A percentile compares a stretch with the other conserved stretches of the same genome.
Evolutionary conservation across 2,888 invertebrate genomes (phyloP).

Genomic region (Julus scandinavius): DNA sequence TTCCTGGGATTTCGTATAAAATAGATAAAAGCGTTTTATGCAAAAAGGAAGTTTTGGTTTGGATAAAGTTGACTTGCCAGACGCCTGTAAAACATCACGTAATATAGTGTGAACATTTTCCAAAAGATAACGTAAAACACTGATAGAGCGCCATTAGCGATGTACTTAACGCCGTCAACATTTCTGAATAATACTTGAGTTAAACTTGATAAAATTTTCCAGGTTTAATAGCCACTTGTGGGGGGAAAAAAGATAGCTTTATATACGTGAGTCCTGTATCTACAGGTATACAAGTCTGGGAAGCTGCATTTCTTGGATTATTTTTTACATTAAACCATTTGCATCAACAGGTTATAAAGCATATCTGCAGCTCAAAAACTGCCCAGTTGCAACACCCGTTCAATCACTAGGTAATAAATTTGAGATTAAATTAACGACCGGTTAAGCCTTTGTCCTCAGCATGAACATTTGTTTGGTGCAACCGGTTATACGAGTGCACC

Average conservation of each 20-base stretch:
- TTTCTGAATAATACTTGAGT: not conserved
- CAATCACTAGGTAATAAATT: too few relatives aligned
- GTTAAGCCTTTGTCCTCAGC: too few relatives aligned
- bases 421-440: too few relatives aligned
- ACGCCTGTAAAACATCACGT: not conserved
- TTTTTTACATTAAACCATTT: not conserved
- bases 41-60: too few relatives aligned
- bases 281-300: not conserved
- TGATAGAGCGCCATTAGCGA: not conserved
- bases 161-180: not conserved
- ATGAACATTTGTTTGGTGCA: too few relatives aligned
- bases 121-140: not conserved
- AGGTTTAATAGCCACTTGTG: not conserved
- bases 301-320: not conserved
- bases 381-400: not conserved
- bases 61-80: not conserved
- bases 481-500: too few relatives aligned
- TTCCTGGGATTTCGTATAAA: too few relatives aligned
- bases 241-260: not conserved
- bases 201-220: not conserved
- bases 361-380: not conserved
- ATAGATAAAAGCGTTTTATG: too few relatives aligned
- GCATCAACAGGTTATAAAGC: not conserved
- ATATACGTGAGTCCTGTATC: not conserved
- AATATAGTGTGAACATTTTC: slow-evolving; percentile 6